Evolutionary conservation across 2,113 vertebrate genomes (phyloP).

Genomic region (Phalacrocorax brasilianus): DNA sequence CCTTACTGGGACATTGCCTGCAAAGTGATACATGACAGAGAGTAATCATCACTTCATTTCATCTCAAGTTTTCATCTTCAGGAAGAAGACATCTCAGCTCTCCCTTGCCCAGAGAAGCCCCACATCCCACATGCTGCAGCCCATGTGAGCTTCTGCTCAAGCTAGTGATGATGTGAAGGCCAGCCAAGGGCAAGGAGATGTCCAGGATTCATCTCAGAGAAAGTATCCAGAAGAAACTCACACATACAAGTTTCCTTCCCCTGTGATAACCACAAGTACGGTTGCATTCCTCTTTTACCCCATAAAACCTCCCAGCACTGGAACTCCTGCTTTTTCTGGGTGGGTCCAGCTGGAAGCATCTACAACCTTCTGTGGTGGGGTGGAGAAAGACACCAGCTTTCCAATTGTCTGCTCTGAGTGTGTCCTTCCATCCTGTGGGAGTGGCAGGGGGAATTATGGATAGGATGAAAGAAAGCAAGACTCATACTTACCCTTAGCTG

Average conservation of each 20-base stretch:
- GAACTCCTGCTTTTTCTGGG: not conserved
- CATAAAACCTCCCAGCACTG: not conserved
- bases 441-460: not conserved
- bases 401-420: not conserved
- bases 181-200: not conserved
- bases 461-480: not conserved
- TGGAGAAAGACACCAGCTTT: not conserved
- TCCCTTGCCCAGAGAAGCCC: not conserved
- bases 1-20: not conserved
- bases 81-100: not conserved
- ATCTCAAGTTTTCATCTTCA: not conserved
- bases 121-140: not conserved
- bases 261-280: not conserved
- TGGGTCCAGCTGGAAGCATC: not conserved
- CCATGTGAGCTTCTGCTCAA: not conserved
- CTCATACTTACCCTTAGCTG: not conserved
- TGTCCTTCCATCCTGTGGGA: not conserved
- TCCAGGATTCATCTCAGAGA: not conserved
- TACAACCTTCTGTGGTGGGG: not conserved
- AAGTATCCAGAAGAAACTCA: not conserved
- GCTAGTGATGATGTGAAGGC: not conserved
- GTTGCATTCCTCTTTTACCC: not conserved
- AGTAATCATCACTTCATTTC: not conserved
- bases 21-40: accelerated
- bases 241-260: not conserved